These are phyloP conservation scores for Epinephelus lanceolatus DNA, from an alignment of 2,113 vertebrate genomes.

Conservation along the genomic window DNA sequence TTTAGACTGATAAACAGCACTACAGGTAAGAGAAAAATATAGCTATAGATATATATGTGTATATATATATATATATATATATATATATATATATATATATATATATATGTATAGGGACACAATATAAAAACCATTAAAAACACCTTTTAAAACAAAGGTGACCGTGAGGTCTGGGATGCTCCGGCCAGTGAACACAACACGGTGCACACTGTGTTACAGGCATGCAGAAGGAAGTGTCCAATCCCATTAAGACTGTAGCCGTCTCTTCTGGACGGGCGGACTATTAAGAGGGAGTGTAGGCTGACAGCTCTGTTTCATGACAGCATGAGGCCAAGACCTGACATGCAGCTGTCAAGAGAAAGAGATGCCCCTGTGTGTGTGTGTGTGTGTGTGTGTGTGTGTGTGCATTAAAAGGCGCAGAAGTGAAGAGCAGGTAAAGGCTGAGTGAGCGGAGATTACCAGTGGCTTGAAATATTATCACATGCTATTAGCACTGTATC, in stretches of 20 bases:
- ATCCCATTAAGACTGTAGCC: constrained; percentile 56
- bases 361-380: neutral
- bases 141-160: neutral
- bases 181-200: constrained; percentile 1
- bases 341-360: constrained; percentile 57
- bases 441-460: constrained; percentile 77
- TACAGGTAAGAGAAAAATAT: no score
- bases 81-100: no score
- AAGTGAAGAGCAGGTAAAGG: constrained; percentile 73
- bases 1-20: no score
- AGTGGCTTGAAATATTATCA: constrained; percentile 79
- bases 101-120: no score
- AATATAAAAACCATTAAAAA: no score
- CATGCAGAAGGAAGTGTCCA: constrained; percentile 47
- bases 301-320: constrained; percentile 59
- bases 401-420: constrained; percentile 28
- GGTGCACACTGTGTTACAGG: constrained; percentile 13
- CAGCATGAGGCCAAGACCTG: constrained; percentile 64
- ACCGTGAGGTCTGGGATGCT: neutral
- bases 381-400: constrained; percentile 10
- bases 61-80: no score
- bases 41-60: no score
- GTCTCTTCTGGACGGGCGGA: constrained; percentile 36
- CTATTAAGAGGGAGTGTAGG: constrained; percentile 56
- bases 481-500: constrained; percentile 79